These are phyloP conservation scores for Atractosteus spatula DNA, from an alignment of 2,113 vertebrate species.

Conservation along the genomic window DNA sequence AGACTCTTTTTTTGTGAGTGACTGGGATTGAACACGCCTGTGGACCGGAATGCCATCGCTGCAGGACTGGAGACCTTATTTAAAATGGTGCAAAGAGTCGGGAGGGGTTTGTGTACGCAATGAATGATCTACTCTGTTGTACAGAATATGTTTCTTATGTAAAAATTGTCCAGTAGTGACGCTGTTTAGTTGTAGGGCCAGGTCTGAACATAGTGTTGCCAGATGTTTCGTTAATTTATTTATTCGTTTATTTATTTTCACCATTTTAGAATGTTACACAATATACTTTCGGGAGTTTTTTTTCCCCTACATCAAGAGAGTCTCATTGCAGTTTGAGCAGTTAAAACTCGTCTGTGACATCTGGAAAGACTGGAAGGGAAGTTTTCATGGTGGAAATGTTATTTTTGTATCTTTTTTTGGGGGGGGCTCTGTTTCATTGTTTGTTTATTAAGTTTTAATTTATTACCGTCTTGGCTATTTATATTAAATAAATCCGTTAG, in stretches of 20 bases:
- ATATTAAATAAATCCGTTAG: constrained; percentile 74
- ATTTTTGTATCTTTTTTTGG: constrained; percentile 87
- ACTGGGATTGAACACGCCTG: constrained; percentile 52
- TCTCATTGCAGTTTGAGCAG: no score
- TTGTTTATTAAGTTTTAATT: constrained; percentile 69
- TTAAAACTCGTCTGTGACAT: constrained; percentile 24
- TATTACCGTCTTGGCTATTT: constrained; percentile 78
- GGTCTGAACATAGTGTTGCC: constrained; percentile 57
- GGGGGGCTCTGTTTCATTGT: constrained; percentile 50
- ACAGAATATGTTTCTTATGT: constrained; percentile 70
- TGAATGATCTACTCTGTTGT: constrained; percentile 73
- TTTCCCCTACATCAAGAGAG: constrained; percentile 7
- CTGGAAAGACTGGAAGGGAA: constrained; percentile 74
- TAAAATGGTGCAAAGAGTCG: constrained; percentile 28
- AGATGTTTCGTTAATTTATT: constrained; percentile 41
- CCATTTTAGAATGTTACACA: neutral
- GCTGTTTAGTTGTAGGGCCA: constrained; percentile 61
- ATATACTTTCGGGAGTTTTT: constrained; percentile 9
- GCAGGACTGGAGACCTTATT: constrained; percentile 56
- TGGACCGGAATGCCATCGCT: constrained; percentile 56
- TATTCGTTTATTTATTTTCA: constrained; percentile 50
- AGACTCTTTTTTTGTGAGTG: constrained; percentile 53
- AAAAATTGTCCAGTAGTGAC: constrained; percentile 70
- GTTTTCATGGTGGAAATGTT: constrained; percentile 71
- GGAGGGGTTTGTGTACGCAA: constrained; percentile 41